phyloP scores from a whole-genome alignment of 2,113 vertebrate species.

The Rhinolophus sinicus region DNA sequence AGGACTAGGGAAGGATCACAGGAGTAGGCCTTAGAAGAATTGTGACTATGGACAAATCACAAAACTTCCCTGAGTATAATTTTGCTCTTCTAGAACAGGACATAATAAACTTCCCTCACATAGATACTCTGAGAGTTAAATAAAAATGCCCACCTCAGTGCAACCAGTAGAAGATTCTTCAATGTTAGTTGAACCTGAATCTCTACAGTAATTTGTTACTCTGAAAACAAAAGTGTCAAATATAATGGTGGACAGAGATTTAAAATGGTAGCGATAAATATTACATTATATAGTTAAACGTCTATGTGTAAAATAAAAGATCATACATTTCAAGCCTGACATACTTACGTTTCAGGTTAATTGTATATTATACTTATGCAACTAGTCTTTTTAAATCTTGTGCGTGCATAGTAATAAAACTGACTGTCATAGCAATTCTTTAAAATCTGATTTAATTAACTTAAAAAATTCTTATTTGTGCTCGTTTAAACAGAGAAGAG shows the following conservation, averaged over 20 bases:
- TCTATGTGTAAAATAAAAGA: not conserved
- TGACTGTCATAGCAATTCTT: not conserved
- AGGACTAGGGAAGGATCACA: not conserved
- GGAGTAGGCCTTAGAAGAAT: not conserved
- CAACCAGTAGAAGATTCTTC: not conserved
- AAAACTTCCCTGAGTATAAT: not conserved
- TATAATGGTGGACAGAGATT: not conserved
- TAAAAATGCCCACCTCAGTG: not conserved
- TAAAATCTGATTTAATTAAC: constrained; percentile 1
- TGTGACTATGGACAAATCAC: not conserved
- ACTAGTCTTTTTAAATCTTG: not conserved
- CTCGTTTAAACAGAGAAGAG: not conserved
- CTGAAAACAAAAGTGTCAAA: not conserved
- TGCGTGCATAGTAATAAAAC: not conserved
- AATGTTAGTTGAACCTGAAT: not conserved
- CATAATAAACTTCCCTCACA: not conserved
- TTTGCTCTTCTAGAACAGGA: not conserved
- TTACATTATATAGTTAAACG: constrained; percentile 8
- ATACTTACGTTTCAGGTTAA: not conserved
- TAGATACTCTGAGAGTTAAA: not conserved
- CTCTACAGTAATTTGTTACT: not conserved
- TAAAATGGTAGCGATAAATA: not conserved
- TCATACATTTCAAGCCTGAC: not conserved
- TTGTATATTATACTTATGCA: not conserved
- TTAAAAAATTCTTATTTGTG: not conserved